A percentile compares a stretch with the other conserved stretches of the same genome.
These are phyloP conservation scores for Aphidoletes aphidimyza DNA, from an alignment of 2,888 invertebrate species.

Conservation along the genomic window DNA sequence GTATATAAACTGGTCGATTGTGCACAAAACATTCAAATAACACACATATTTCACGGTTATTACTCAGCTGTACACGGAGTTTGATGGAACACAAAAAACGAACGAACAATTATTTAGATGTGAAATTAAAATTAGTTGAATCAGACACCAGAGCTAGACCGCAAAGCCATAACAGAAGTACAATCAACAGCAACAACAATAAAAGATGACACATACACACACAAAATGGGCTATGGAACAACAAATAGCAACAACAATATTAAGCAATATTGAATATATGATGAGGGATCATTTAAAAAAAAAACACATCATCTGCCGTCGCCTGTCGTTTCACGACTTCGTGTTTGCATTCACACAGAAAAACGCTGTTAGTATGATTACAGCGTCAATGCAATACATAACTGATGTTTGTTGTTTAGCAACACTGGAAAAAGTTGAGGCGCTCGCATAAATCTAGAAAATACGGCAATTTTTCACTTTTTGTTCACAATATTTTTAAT, in stretches of 20 bases:
- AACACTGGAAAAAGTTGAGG: too few relatives aligned
- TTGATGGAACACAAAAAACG: not conserved
- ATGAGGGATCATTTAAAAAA: constrained; percentile 15
- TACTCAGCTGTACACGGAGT: not conserved
- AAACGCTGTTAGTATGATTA: not conserved
- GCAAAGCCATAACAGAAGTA: not conserved
- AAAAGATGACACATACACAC: not conserved
- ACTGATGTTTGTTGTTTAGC: too few relatives aligned
- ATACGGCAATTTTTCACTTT: too few relatives aligned
- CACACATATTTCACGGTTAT: constrained; percentile 52
- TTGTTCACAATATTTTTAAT: too few relatives aligned
- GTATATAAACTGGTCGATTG: not conserved
- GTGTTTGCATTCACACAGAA: not conserved
- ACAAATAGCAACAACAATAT: constrained; percentile 21
- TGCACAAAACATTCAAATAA: not conserved
- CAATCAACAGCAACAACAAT: not conserved
- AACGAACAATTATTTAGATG: not conserved
- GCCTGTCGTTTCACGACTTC: not conserved
- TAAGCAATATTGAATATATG: constrained; percentile 1
- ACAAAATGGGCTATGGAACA: not conserved
- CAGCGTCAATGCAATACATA: too few relatives aligned
- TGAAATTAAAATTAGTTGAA: constrained; percentile 29
- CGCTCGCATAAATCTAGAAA: too few relatives aligned
- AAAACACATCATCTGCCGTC: constrained; percentile 38
- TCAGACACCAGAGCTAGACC: not conserved